Conservation (phyloP, 2,797 vertebrate species). For the Myotis vivesi region DNA sequence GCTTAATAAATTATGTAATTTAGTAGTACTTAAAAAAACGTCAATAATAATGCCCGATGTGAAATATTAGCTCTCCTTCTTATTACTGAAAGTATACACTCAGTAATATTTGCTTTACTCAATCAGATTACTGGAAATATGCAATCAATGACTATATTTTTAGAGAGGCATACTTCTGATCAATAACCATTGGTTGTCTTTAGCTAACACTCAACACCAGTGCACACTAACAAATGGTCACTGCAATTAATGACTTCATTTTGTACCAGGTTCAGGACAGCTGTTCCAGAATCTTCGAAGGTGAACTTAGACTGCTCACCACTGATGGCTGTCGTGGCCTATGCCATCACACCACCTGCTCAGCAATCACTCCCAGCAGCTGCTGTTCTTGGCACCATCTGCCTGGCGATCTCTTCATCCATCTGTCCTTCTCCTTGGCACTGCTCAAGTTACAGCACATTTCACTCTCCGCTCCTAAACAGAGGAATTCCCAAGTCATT, state of each 20-base stretch:
- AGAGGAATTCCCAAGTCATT: constrained; percentile 65
- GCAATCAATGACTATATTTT: neutral
- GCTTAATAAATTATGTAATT: neutral
- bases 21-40: neutral
- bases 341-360: constrained; percentile 70
- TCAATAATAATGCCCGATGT: neutral
- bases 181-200: constrained; percentile 1
- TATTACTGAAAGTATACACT: neutral
- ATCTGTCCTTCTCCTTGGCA: constrained; percentile 59
- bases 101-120: neutral
- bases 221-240: constrained; percentile 36
- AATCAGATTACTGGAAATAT: neutral
- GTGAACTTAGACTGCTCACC: constrained; percentile 58
- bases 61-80: neutral
- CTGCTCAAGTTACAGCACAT: constrained; percentile 54
- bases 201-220: constrained; percentile 18
- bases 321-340: constrained; percentile 58
- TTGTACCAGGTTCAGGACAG: constrained; percentile 57
- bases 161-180: neutral
- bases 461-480: constrained; percentile 29
- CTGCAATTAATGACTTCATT: constrained; percentile 58
- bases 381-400: constrained; percentile 68
- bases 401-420: constrained; percentile 49
- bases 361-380: constrained; percentile 43
- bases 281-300: constrained; percentile 65